Base-by-base conservation (phyloP, 2,888 invertebrate genomes). In the Drosophila barbarae region DNA sequence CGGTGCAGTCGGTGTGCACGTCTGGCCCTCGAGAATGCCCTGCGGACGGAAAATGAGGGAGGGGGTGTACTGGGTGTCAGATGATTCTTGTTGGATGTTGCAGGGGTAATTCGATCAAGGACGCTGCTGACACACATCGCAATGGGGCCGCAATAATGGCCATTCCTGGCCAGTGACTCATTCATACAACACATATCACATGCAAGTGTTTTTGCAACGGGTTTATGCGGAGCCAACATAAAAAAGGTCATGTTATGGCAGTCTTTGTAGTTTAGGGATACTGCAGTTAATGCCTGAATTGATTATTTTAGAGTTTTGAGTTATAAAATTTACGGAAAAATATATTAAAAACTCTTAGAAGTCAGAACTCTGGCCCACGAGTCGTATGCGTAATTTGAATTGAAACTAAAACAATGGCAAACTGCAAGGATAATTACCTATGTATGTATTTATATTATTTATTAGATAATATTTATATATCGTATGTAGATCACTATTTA, bases 21-120 rank as follows among this genome's bases (percentile, higher is more conserved):
- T 83, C 66, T 88, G 89, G 69, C 87, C 87, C 73, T 90, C 89
- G 77, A 90, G 85, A 56, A 89, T 89, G 49, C 90, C 89, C 89
- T 90, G 68, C 9, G 77, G 79, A 30, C 0, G 39, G 9, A 12
- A 23, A 47, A 30, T 21, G 30, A 30, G 50, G 26, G 44, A 51
- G 35, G 49, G 21, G 49, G 21, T 21, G 21, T 21, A 8, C 15
- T 10, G 4, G 3, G 5, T 5, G 18, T 46, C 21, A 13, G 18
- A 32, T 32, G 21, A 47, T 21, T 32, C 30, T 46, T 18, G 18
- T 18, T 18, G 18, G 18, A 9, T 32, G 46, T 46, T 3, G 30
- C 46, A 21, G 13, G 18, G 34, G 42, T 36, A 60, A 60, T 61
- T 35, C 41, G 49, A 60, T 35, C 61, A 61, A 61, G 61, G 61